Evolutionary conservation across 1,140 invertebrate species (phyloP).

Genomic region (Pollicipes pollicipes): DNA sequence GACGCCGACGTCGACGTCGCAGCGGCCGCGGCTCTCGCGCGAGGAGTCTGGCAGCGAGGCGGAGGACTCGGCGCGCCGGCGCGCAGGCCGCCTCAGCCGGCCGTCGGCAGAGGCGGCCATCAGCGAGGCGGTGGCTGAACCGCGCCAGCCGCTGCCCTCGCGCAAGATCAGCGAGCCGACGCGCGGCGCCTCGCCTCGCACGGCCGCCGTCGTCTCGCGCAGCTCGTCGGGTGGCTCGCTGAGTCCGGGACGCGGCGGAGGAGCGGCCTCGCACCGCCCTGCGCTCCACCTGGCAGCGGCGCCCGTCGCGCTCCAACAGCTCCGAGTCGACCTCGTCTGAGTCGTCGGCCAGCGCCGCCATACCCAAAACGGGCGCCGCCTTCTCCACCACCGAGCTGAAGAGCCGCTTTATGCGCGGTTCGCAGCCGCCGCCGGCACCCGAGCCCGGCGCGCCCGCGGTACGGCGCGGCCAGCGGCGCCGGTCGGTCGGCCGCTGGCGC

Average conservation of each 20-base stretch:
- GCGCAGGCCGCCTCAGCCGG: not conserved
- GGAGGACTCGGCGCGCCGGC: slow-evolving; percentile 18
- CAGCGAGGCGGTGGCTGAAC: not conserved
- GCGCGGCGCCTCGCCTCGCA: not conserved
- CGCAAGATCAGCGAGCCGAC: not conserved
- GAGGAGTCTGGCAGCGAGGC: slow-evolving; percentile 21
- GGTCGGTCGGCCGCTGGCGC: no score
- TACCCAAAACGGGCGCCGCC: slow-evolving; percentile 41
- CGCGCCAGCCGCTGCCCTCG: no score
- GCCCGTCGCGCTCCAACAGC: slow-evolving; percentile 18
- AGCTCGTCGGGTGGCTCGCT: slow-evolving; percentile 12
- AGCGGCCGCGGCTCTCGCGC: not conserved
- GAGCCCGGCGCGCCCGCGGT: slow-evolving; percentile 12
- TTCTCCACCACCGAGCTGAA: slow-evolving; percentile 57
- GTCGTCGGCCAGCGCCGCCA: slow-evolving; percentile 12
- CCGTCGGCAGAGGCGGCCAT: not conserved
- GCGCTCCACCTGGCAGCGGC: slow-evolving; percentile 11
- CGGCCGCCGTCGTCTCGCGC: not conserved
- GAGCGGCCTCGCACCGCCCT: slow-evolving; percentile 9
- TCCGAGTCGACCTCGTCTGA: slow-evolving; percentile 17
- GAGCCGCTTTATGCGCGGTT: slow-evolving; percentile 43
- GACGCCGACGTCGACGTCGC: not conserved
- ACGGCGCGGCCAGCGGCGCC: no score
- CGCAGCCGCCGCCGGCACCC: slow-evolving; percentile 20
- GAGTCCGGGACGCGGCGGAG: slow-evolving; percentile 31